Evolutionary conservation across 2,888 invertebrate species (phyloP), one percentile per base, ranked within the genome.

Genomic region (Scaptomyza reducta): DNA sequence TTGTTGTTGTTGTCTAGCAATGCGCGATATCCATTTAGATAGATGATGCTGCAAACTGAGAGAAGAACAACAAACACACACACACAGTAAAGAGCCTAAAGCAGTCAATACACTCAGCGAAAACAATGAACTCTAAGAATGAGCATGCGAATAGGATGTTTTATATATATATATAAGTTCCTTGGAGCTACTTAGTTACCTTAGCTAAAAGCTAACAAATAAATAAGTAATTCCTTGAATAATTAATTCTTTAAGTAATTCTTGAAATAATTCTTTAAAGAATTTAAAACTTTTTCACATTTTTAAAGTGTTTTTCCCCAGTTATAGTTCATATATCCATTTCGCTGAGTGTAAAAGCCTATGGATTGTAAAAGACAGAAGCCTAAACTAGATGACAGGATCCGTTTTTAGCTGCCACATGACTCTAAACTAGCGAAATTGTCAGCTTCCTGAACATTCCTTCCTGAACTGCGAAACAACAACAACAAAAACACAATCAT

Each of bases 21-120:
- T 59, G 73, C 77, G 77, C 72, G 80, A 82, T 79, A 82, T 82
- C 77, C 81, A 82, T 85, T 82, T 73, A 82, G 78, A 86, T 86
- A 76, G 69, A 86, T 86, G 83, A 82, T 83, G 68, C 65, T 60
- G 69, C 79, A 66, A 65, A 40, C 76, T 50, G 56, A 53, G 62
- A 67, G 61, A 46, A 22, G 63, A 55, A 69, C 33, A 60, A 56
- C 44, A 45, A 29, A 41, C 18, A 62, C 40, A 41, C 38, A 18
- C 13, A 47, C 13, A 29, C 7, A n/a, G 6, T 4, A 18, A 5
- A 44, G 25, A 27, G 53, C 73, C 58, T 56, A 49, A n/a, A 18
- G 46, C 29, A 16, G 13, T 0, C 11, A 1, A 9, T 31, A 31
- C 49, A 49, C 49, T 22, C 10, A 22, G 6, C 13, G 2, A 22